Evolutionary conservation across 2,888 invertebrate genomes (phyloP), one percentile per base, ranked within the genome.

Genomic region (Esperia sulphurella): DNA sequence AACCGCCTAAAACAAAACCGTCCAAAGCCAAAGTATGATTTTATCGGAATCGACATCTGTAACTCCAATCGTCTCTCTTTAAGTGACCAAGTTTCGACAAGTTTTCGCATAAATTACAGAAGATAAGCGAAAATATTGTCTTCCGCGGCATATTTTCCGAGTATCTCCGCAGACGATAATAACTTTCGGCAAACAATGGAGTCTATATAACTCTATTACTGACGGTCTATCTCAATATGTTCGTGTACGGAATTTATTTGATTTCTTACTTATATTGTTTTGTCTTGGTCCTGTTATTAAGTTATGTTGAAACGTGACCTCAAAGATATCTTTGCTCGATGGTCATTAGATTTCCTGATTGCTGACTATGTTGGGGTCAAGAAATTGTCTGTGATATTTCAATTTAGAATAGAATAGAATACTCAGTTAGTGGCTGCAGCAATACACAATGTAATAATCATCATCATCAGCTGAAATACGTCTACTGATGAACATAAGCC

Each of bases 101-200:
- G 75, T 88, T 87, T 75, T 70, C 83, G 77, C 84, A 88, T 88
- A 88, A 89, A 89, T 89, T 88, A 86, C 71, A 51, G 50, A 45
- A 77, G 87, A 86, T 88, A 89, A 87, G 79, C 80, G 81, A 83
- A 88, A 88, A 87, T 88, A 88, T 87, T 88, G 88, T 87, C 85
- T 83, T 80, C 77, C 57, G 63, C 57, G 76, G 74, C 83, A 87
- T 86, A 86, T 84, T 88, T 87, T 80, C 75, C 62, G 54, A 70
- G 74, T 74, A 75, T 70, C 73, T 73, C 53, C 51, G 60, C 55
- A 48, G 52, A 51, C 50, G 78, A 80, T 79, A 80, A 76, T 76
- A 79, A 83, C 69, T 85, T 83, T 67, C 41, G 55, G 52, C 77
- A 76, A 83, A 83, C 81, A 83, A 79, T 79, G 61, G 66, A 64